These are phyloP conservation scores for Triplophysa siluroides DNA, from an alignment of 2,113 vertebrate species.

Conservation along the genomic window DNA sequence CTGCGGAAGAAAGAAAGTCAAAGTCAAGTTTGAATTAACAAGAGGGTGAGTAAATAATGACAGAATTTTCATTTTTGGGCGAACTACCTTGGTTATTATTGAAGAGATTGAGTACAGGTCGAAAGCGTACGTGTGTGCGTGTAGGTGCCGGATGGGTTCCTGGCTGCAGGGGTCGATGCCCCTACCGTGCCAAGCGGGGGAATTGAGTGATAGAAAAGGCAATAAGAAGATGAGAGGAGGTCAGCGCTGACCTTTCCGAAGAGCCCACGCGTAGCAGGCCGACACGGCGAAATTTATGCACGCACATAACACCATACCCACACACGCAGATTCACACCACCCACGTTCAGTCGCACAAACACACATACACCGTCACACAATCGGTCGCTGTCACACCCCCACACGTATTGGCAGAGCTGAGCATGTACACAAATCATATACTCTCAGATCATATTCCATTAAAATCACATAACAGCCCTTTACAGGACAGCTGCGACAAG, in stretches of 20 bases:
- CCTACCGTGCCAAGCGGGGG: constrained; percentile 32
- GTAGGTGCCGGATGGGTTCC: constrained; percentile 14
- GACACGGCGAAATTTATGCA: constrained; percentile 25
- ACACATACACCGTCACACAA: constrained; percentile 24
- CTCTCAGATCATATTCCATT: constrained; percentile 24
- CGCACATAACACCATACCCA: constrained; percentile 18
- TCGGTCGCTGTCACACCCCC: constrained; percentile 21
- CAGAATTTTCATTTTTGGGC: no score
- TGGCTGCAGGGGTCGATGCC: constrained; percentile 28
- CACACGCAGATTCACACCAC: constrained; percentile 39
- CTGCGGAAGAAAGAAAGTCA: no score
- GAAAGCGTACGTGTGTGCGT: constrained; percentile 19
- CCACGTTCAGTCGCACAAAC: constrained; percentile 35
- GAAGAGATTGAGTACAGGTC: background rate
- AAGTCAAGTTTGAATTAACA: no score
- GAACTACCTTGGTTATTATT: no score
- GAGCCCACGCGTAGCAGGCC: constrained; percentile 40
- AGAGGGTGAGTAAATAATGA: no score
- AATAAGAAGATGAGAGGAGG: constrained; percentile 53
- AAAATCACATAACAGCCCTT: constrained; percentile 17
- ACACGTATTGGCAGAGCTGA: constrained; percentile 12
- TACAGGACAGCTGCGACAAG: constrained; percentile 24
- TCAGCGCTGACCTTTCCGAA: constrained; percentile 52
- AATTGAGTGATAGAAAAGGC: constrained; percentile 47
- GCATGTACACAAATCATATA: constrained; percentile 23